Base-by-base conservation (phyloP, 1,140 invertebrate species). In the Drosophila nebulosa region DNA sequence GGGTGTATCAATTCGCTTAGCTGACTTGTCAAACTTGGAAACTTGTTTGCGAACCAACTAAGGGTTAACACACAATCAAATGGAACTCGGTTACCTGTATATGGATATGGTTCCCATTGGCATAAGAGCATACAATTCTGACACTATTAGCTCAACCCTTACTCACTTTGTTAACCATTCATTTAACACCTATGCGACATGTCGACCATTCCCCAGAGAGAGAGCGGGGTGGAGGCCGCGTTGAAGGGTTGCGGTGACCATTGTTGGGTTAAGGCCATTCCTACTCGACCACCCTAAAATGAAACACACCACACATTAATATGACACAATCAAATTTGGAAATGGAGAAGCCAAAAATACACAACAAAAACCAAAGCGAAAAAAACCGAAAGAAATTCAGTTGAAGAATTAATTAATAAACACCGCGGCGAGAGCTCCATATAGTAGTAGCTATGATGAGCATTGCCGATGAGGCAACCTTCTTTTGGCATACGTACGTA, bases 351-450 rank as follows among this genome's bases (percentile, higher is more conserved):
- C 64, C 63, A 60, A 57, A 67, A 75, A 65, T 18, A 46, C 9
- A 46, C 39, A 46, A 46, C 39, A 46, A 46, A 46, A 53, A 30
- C 27, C 7, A 16, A 53, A 27, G 30, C n/a, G 18, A 55, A 53
- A 53, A 55, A 55, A 55, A 55, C 12, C 4, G 7, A 46, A 46
- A 46, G 39, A 46, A 46, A 52, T 26, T 52, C 76, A 64, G 64
- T 76, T 27, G 39, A 88, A 78, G 78, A 85, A 85, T 81, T 85
- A 80, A 85, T 85, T 85, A 81, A 85, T 86, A 81, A 85, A 78
- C 72, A 58, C 64, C 57, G 64, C 57, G 57, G 64, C 57, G 51
- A 42, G 22, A 46, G 39, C 39, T 46, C n/a, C n/a, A 46, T 46
- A 21, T 46, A 46, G 18, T 51, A 35, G 21, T 27, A 62, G n/a